Evolutionary conservation across 2,113 vertebrate species (phyloP), one percentile per base, ranked within the genome.

Genomic region (Ammodytes dubius): DNA sequence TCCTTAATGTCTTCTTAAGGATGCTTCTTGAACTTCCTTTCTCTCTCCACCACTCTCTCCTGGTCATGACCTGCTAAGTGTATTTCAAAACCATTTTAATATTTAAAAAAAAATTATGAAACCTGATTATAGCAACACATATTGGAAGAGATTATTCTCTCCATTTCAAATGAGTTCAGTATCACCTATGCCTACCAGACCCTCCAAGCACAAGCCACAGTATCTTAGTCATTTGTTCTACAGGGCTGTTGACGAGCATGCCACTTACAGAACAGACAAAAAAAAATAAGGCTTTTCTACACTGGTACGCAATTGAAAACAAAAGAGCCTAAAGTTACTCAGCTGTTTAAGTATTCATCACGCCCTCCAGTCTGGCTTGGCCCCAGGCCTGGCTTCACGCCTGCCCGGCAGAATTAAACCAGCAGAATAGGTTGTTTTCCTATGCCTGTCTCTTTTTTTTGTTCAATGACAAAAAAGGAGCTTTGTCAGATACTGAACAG

Each of bases 271-370:
- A 35, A 64, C 52, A 49, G 57, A 46, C 43, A 1, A 40, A 50
- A 12, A 46, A 46, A 39, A 57, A 56, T 43, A 53, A 43, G 12
- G 2, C 15, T 14, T 57, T 70, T 47, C 46, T 52, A 50, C 17
- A 35, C 71, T 63, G 59, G 61, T 47, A 45, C 11, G 4, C 2
- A 14, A 75, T 63, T 64, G 76, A 64, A 74, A 61, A 67, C 6
- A 35, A 61, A 70, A 59, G 49, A 66, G 42, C 8, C 46, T 7
- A 53, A 37, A 83, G 80, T 77, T 70, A 74, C 43, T 81, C 52
- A 5, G 71, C 73, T 72, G 66, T 67, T 81, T 64, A 60, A 81
- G 69, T 71, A 77, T 85, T 88, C 57, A 82, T 85, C 45, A 53
- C 58, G 74, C 61, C 67, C 35, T 79, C 53, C 47, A 58, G 83